These are phyloP conservation scores for Tinea trinotella DNA, from an alignment of 2,888 invertebrate species.

Conservation along the genomic window DNA sequence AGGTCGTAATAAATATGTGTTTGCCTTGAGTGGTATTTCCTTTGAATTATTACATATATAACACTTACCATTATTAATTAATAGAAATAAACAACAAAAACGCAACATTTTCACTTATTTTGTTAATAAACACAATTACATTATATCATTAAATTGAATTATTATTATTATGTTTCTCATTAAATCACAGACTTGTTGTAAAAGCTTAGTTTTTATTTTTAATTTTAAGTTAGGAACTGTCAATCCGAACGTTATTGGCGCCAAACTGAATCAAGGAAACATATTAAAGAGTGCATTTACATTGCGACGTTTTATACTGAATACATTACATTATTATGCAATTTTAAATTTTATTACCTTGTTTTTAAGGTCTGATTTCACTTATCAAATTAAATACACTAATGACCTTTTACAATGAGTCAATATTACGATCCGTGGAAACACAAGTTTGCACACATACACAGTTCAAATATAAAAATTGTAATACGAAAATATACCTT, in stretches of 20 bases:
- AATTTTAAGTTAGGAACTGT: not conserved
- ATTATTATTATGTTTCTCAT: not conserved
- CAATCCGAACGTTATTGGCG: not conserved
- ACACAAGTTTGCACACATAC: not conserved
- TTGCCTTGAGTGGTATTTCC: too few species aligned
- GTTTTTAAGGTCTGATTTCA: not conserved
- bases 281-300: not conserved
- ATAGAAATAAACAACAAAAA: not conserved
- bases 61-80: not conserved
- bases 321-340: not conserved
- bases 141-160: not conserved
- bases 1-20: too few species aligned
- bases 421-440: not conserved
- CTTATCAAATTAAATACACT: not conserved
- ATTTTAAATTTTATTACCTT: not conserved
- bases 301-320: not conserved
- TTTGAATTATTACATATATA: too few species aligned
- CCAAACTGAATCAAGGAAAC: conserved; percentile 15
- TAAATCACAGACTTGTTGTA: not conserved
- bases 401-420: not conserved
- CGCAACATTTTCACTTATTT: not conserved
- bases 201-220: not conserved
- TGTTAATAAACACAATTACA: not conserved
- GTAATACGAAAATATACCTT: not conserved
- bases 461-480: not conserved